A percentile compares a stretch with the other conserved stretches of the same genome.
These are phyloP conservation scores for Clivina fossor DNA, from an alignment of 2,888 invertebrate species.

Conservation along the genomic window DNA sequence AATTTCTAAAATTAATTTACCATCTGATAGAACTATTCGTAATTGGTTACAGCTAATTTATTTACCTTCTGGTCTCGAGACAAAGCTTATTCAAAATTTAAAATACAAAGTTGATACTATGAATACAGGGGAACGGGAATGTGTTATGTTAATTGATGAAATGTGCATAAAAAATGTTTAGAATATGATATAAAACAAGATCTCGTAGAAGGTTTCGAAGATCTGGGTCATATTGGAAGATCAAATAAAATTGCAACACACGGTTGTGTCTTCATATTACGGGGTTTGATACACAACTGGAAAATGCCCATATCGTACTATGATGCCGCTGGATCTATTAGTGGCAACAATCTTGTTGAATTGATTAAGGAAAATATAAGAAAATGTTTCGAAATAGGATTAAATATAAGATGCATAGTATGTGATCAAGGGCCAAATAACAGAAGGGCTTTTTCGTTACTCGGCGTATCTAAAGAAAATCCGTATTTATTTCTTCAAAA, in stretches of 20 bases:
- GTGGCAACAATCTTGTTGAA: conserved; percentile 17
- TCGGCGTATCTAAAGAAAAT: conserved; percentile 28
- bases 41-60: conserved; percentile 41
- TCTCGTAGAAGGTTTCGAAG: conserved; percentile 36
- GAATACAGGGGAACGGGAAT: conserved; percentile 36
- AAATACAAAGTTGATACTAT: conserved; percentile 40
- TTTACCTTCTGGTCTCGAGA: conserved; percentile 39
- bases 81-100: conserved; percentile 38
- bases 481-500: conserved; percentile 25
- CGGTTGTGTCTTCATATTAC: conserved; percentile 34
- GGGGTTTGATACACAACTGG: conserved; percentile 37
- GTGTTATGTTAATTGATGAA: conserved; percentile 40
- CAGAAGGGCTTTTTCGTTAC: conserved; percentile 24
- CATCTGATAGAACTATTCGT: conserved; percentile 40
- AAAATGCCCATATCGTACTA: conserved; percentile 37
- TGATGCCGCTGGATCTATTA: conserved; percentile 33
- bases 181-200: conserved; percentile 30
- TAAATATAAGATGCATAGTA: conserved; percentile 32
- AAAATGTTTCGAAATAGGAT: conserved; percentile 21
- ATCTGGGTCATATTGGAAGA: conserved; percentile 36
- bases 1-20: conserved; percentile 40
- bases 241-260: conserved; percentile 22
- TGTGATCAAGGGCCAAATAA: conserved; percentile 40
- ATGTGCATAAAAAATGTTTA: conserved; percentile 37
- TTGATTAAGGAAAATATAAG: conserved; percentile 29